A percentile compares a stretch with the other conserved stretches of the same genome.
These are phyloP conservation scores for Raillietiella orientalis DNA, from an alignment of 2,888 invertebrate species.

Conservation along the genomic window DNA sequence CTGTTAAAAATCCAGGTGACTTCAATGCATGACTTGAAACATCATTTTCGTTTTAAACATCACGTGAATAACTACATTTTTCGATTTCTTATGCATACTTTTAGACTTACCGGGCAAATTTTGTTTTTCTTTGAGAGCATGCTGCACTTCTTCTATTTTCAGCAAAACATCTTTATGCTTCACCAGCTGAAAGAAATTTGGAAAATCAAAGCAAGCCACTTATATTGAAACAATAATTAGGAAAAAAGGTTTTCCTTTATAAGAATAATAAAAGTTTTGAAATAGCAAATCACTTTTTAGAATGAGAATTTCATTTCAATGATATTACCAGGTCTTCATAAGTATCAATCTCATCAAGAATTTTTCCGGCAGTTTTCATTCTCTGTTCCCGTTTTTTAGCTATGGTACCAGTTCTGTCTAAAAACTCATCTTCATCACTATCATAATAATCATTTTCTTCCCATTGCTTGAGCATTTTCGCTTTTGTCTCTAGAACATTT, in stretches of 20 bases:
- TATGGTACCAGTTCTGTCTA: constrained; percentile 74
- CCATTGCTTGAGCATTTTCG: constrained; percentile 38
- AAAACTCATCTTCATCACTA: constrained; percentile 78
- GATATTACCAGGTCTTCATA: constrained; percentile 16
- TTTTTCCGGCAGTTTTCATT: constrained; percentile 23
- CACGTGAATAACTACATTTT: no score
- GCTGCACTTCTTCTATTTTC: constrained; percentile 24
- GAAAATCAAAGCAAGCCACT: constrained; percentile 4
- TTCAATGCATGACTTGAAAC: no score
- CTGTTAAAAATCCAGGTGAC: no score
- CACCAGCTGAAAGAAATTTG: constrained; percentile 18
- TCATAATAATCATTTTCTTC: constrained; percentile 54
- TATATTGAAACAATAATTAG: background rate
- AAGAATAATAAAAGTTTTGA: no score
- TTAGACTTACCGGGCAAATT: no score
- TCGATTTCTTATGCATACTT: no score
- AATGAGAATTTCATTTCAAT: background rate
- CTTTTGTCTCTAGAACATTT: constrained; percentile 28
- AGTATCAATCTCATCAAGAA: constrained; percentile 17
- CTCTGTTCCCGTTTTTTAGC: constrained; percentile 50
- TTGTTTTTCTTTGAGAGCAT: constrained; percentile 14
- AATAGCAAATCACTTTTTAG: no score
- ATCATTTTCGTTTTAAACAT: no score
- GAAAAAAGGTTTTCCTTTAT: no score
- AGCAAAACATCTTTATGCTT: constrained; percentile 19